Base-by-base conservation (phyloP, 2,797 vertebrate genomes). In the Dendrocincla tyrannina region DNA sequence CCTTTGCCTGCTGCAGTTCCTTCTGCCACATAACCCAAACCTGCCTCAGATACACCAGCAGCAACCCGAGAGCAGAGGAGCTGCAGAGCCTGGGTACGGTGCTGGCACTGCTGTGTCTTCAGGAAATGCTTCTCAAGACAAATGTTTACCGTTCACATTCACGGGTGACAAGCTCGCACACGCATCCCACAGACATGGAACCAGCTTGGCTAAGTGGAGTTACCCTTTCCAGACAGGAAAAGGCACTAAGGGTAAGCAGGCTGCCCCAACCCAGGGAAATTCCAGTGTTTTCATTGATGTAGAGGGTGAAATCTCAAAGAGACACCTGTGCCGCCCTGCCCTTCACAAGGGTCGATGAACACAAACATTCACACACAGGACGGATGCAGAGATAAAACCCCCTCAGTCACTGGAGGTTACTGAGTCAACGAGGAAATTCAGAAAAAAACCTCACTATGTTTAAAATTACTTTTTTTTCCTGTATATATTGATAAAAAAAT, bases 51-150 rank as follows among this genome's bases (percentile, higher is more conserved):
- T 1, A 17, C 23, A 20, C 28, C 27, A 12, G 46, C 4, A 68
- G 53, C 32, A 39, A 10, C 52, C 15, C 0, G 0, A 17, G 67
- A 69, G 2, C n/a, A 1, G 7, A 5, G 20, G 18, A 55, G 24
- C 42, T 10, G 75, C 11, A 73, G 42, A 59, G 63, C 42, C 35
- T 3, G 1, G 63, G 52, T 50, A 58, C 55, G 9, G 19, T 3
- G 41, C 62, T 78, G 94, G 70, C 88, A 82, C 35, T 0, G 30
- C 15, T 56, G 1, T 8, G 10, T 24, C 22, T 81, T 80, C 93
- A 60, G 76, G 79, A 83, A 90, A 74, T 9, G 39, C 85, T 46
- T 83, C 75, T 63, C n/a, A 18, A 67, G 82, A 44, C 13, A 60
- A 53, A 80, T 10, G 41, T 91, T 93, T 83, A 7, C 77, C n/a